Conservation (phyloP, 1,140 invertebrate genomes). For the Euglossa dilemma region DNA sequence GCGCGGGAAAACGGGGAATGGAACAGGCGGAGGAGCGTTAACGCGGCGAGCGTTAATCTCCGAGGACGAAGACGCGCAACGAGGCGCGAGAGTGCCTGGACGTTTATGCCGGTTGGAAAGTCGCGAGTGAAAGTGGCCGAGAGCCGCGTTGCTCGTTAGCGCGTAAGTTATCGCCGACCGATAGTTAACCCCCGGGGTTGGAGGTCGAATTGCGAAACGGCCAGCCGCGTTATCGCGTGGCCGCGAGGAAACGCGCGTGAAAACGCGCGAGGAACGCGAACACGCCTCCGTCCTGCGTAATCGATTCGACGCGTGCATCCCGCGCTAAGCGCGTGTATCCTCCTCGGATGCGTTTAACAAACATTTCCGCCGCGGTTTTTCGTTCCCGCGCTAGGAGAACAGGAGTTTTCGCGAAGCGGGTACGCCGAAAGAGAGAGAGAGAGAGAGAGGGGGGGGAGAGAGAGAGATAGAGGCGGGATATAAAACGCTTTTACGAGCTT, state of each 20-base stretch:
- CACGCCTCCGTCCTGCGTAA: conserved; percentile 38
- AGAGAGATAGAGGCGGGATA: too few relatives aligned
- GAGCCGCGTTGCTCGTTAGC: conserved; percentile 50
- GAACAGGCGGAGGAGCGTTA: neutral
- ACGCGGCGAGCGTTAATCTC: neutral
- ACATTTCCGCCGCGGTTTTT: neutral
- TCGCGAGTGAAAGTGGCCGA: conserved; percentile 59
- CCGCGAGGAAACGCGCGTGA: neutral
- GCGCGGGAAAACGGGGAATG: conserved; percentile 33
- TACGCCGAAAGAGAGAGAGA: too few relatives aligned
- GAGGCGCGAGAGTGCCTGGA: neutral
- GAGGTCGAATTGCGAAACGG: conserved; percentile 52
- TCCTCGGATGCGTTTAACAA: neutral
- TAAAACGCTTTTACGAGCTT: conserved; percentile 42
- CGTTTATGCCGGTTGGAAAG: conserved; percentile 29
- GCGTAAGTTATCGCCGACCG: conserved; percentile 57
- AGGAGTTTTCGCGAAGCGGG: neutral
- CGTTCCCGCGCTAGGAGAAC: neutral
- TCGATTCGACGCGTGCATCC: conserved; percentile 49
- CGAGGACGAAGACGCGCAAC: conserved; percentile 3
- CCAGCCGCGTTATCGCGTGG: conserved; percentile 48
- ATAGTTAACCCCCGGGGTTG: conserved; percentile 56
- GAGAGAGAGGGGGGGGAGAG: too few relatives aligned
- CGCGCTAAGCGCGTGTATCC: neutral
- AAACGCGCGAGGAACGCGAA: conserved; percentile 32